Evolutionary conservation across 1,140 invertebrate genomes (phyloP).

Genomic region (Diorhabda carinulata): DNA sequence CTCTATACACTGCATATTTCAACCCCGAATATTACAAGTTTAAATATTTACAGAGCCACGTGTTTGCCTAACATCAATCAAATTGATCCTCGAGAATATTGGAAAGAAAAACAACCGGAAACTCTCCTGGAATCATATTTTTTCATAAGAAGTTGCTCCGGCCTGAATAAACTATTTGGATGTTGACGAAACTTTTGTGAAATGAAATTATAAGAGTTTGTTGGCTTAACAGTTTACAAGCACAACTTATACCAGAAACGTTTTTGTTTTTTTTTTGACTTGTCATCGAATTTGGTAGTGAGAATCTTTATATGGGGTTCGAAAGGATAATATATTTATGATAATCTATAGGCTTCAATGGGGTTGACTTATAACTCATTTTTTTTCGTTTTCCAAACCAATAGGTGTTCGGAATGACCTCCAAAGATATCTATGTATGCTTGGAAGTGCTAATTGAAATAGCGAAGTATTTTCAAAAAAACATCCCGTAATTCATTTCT

Average conservation of each 20-base stretch:
- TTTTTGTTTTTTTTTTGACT: no score
- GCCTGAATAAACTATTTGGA: background rate
- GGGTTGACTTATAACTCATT: no score
- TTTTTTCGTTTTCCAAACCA: no score
- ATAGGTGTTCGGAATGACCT: no score
- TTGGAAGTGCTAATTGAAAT: no score
- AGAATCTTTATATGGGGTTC: no score
- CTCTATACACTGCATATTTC: slow-evolving; percentile 2
- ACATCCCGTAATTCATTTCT: no score
- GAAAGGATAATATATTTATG: no score
- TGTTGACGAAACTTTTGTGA: background rate
- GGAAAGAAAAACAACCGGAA: background rate
- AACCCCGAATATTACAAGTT: background rate
- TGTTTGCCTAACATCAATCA: slow-evolving; percentile 2
- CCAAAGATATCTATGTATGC: no score
- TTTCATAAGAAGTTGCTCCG: background rate
- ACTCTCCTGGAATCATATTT: background rate
- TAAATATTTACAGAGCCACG: background rate
- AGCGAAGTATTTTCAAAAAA: no score
- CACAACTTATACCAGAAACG: background rate
- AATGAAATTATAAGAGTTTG: slow-evolving; percentile 1
- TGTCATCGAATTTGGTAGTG: no score
- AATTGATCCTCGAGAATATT: slow-evolving; percentile 2
- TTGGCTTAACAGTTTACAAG: background rate
- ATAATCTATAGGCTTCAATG: no score